Base-by-base conservation (phyloP, 2,113 vertebrate genomes). In the Diphyllodes magnificus region DNA sequence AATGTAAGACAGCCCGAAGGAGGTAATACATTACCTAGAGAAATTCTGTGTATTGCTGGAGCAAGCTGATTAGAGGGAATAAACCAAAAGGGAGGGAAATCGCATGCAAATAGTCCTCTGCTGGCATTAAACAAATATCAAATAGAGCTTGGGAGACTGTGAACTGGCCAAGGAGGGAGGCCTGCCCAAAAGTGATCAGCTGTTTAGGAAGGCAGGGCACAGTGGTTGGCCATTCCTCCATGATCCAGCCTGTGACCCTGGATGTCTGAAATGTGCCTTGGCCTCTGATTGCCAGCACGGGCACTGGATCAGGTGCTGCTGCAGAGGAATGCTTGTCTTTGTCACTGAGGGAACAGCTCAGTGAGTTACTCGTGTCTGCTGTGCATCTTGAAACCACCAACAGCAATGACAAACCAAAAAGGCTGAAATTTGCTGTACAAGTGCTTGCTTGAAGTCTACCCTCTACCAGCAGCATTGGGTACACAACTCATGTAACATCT, bases 181-280 rank as follows among this genome's bases (percentile, higher is more conserved):
- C 42, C 28, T 39, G 3, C 31, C 28, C 30, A 31, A 31, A 60
- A 40, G 18, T 15, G 65, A 57, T 9, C 24, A 37, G 49, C 49
- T 82, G n/a, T 17, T 42, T 5, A 21, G 45, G 23, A 63, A 53
- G 53, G 53, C 33, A 49, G 30, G 12, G 49, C 30, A 50, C 2
- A 5, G 18, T 9, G 13, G 6, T 51, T 24, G 49, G 68, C 24
- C 33, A 15, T 7, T 44, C 4, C 27, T 28, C 21, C 19, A 9
- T 0, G 8, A 13, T 11, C 69, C 66, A 16, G 0, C 1, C 37
- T 72, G 56, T 19, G 49, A 11, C 61, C 24, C 16, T 18, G 3
- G 3, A 1, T 13, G 11, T 28, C 56, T 45, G 31, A 18, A 37
- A 16, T 6, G n/a, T 44, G 17, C 56, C 27, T 22, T 25, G 23